Percentiles rank a stretch among this genome's conserved stretches.
These are phyloP conservation scores for Merluccius polli DNA, from an alignment of 2,797 vertebrate species.

Conservation along the genomic window DNA sequence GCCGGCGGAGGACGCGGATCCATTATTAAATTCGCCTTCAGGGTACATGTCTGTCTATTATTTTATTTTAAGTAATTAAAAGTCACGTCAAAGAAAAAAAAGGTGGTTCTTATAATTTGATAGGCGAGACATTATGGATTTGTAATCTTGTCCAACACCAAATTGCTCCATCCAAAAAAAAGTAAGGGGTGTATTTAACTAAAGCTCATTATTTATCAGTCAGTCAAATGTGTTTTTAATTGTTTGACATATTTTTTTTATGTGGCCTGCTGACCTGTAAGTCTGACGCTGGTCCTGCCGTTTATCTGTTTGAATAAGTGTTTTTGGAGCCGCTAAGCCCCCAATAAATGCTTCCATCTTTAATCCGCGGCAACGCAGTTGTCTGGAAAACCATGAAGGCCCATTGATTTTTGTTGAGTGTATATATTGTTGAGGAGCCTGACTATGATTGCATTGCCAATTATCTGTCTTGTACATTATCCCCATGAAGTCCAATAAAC, in stretches of 20 bases:
- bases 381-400: slow-evolving; percentile 31
- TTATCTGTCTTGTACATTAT: slow-evolving; percentile 62
- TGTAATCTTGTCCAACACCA: background rate
- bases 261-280: background rate
- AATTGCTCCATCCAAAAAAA: slow-evolving; percentile 6
- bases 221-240: background rate
- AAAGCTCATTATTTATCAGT: background rate
- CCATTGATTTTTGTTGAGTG: slow-evolving; percentile 37
- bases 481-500: slow-evolving; percentile 34
- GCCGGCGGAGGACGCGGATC: background rate
- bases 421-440: slow-evolving; percentile 50
- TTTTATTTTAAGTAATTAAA: slow-evolving; percentile 1
- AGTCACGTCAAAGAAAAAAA: background rate
- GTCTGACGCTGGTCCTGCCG: background rate
- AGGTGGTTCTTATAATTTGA: background rate
- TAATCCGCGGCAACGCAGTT: slow-evolving; percentile 11
- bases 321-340: slow-evolving; percentile 14
- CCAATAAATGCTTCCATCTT: slow-evolving; percentile 29
- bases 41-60: background rate
- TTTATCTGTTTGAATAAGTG: background rate
- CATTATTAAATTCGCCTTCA: background rate
- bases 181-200: background rate
- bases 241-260: background rate
- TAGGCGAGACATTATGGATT: background rate
- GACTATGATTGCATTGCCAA: slow-evolving; percentile 62